These are phyloP conservation scores for Phaethon lepturus DNA, from an alignment of 2,113 vertebrate species.

Conservation along the genomic window DNA sequence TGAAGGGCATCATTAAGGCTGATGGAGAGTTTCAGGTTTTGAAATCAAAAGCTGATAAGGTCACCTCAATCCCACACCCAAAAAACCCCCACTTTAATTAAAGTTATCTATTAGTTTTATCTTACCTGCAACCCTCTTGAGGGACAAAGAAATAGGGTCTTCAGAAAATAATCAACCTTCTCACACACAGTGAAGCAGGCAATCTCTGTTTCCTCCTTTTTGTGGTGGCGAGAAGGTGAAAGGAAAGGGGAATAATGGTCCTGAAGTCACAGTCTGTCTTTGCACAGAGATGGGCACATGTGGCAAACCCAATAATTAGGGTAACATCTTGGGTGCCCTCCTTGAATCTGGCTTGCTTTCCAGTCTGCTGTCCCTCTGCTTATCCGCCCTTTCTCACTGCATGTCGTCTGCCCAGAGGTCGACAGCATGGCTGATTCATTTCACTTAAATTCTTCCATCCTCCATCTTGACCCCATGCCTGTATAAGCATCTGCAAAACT, in stretches of 20 bases:
- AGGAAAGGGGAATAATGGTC: neutral
- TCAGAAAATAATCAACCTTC: neutral
- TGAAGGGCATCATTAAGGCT: neutral
- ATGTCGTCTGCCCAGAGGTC: neutral
- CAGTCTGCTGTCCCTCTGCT: rapidly evolving
- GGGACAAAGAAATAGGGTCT: neutral
- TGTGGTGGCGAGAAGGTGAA: neutral
- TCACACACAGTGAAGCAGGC: neutral
- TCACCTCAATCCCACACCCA: neutral
- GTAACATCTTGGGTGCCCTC: neutral
- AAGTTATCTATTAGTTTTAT: neutral
- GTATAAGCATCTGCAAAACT: neutral
- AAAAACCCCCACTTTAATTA: rapidly evolving
- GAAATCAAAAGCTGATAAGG: neutral
- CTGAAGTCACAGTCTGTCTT: rapidly evolving
- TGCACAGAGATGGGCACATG: neutral
- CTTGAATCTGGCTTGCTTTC: neutral
- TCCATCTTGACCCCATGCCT: neutral
- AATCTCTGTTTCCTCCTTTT: neutral
- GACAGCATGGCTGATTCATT: neutral
- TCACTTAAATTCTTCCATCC: neutral
- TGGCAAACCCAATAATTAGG: neutral
- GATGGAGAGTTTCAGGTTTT: neutral
- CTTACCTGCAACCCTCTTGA: neutral
- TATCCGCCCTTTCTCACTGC: neutral